A percentile compares a stretch with the other conserved stretches of the same genome.
Evolutionary conservation across 2,113 vertebrate species (phyloP).

Genomic region (Paedocypris sp.): DNA sequence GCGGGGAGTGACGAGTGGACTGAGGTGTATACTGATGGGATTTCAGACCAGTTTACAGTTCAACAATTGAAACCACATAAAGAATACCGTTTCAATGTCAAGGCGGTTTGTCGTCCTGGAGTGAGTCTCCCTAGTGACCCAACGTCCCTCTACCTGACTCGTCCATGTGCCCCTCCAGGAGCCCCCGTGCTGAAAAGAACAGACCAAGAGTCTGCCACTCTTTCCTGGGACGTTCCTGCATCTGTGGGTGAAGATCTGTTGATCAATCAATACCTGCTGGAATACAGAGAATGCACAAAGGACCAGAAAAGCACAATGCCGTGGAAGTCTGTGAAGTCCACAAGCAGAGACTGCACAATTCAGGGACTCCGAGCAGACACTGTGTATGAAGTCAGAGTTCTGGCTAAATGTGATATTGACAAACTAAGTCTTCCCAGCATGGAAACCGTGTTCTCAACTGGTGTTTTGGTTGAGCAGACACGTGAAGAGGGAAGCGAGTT

Average conservation of each 20-base stretch:
- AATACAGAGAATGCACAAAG: slow-evolving; percentile 14
- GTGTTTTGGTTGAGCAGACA: not conserved
- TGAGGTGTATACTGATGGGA: slow-evolving; percentile 9
- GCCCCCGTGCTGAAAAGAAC: slow-evolving; percentile 4
- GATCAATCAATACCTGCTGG: slow-evolving; percentile 21
- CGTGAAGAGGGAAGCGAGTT: not conserved
- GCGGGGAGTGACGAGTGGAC: slow-evolving; percentile 7
- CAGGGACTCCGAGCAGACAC: slow-evolving; percentile 8
- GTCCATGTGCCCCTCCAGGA: slow-evolving; percentile 30
- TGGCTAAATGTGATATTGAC: slow-evolving; percentile 16
- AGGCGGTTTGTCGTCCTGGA: slow-evolving; percentile 32
- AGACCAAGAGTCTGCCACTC: not conserved
- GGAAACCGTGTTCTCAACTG: slow-evolving; percentile 13
- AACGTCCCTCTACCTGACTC: slow-evolving; percentile 13
- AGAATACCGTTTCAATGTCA: slow-evolving; percentile 24
- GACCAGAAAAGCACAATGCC: not conserved
- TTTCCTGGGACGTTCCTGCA: slow-evolving; percentile 33
- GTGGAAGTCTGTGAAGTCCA: slow-evolving; percentile 18
- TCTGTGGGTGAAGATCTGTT: slow-evolving; percentile 18
- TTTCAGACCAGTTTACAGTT: not conserved
- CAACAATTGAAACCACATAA: slow-evolving; percentile 16
- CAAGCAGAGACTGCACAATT: slow-evolving; percentile 22
- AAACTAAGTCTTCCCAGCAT: slow-evolving; percentile 22
- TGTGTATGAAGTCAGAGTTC: slow-evolving; percentile 22
- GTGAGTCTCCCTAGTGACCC: slow-evolving; percentile 22